Evolutionary conservation across 2,113 vertebrate genomes (phyloP).

Genomic region (Saccopteryx leptura): DNA sequence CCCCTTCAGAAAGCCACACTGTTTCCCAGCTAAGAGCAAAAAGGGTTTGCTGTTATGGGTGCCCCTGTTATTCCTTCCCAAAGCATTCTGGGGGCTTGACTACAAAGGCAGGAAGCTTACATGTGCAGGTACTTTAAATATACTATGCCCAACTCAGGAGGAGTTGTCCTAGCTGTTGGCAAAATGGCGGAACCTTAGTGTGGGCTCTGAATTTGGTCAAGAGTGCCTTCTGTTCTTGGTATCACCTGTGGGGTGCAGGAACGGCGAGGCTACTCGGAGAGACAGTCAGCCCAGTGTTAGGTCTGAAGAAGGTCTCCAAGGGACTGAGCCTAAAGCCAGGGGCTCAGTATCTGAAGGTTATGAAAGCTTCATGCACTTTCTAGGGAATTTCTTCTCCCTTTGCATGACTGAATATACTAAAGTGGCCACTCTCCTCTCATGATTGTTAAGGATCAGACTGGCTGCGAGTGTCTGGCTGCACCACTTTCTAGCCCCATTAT

Average conservation of each 20-base stretch:
- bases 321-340: not conserved
- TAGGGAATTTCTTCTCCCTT: not conserved
- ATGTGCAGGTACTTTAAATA: not conserved
- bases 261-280: not conserved
- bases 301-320: not conserved
- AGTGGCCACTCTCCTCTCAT: not conserved
- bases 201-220: not conserved
- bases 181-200: not conserved
- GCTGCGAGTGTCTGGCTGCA: not conserved
- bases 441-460: not conserved
- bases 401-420: not conserved
- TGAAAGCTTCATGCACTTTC: not conserved
- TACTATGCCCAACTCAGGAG: not conserved
- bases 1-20: not conserved
- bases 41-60: not conserved
- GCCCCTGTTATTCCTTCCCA: not conserved
- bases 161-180: not conserved
- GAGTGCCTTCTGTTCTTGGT: too few relatives aligned
- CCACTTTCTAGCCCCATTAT: not conserved
- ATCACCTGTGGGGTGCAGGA: not conserved
- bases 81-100: not conserved
- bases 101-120: not conserved
- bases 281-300: not conserved
- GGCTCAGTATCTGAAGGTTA: not conserved
- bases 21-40: not conserved